Base-by-base conservation (phyloP, 2,113 vertebrate genomes). In the Phaethon lepturus region DNA sequence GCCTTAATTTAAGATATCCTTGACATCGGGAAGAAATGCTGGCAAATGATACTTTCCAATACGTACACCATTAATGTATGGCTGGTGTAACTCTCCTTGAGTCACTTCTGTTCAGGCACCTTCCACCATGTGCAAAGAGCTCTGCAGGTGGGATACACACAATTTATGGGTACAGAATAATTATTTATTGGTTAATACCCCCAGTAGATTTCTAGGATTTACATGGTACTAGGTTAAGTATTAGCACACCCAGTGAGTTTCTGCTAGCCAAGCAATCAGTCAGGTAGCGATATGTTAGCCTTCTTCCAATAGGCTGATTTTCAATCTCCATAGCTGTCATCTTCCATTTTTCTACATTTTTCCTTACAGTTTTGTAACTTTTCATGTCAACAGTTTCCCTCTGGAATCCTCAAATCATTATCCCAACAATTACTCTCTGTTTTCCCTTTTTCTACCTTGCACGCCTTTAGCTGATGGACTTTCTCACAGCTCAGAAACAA, bases 401-500 rank as follows among this genome's bases (percentile, higher is more conserved):
- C 67, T 69, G 35, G 26, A 67, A 55, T 71, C 86, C 85, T 40
- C 5, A 1, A 88, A 75, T 31, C 86, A 62, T 93, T 76, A 88
- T 71, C 87, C 17, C 83, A 78, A 84, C 82, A 82, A 67, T 80
- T 69, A 26, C 42, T 28, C 63, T 79, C 62, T 77, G 58, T 49
- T 80, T 71, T 81, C 64, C 38, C 19, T 52, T 24, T 28, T 10
- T 81, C 60, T 59, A 85, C 82, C 86, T 91, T 50, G 45, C 80
- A 47, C 0, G 35, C 68, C 76, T 76, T 38, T 3, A 45, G 64
- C 84, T 38, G 10, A 93, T 1, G 3, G 83, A 77, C 76, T 95
- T 96, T 92, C 94, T 96, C 91, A 95, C 91, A 94, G 94, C 91
- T 89, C 91, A 52, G 76, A 66, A 96, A 62, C 76, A 29, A 74